phyloP scores from a whole-genome alignment of 2,113 vertebrate genomes.

The Phrynosoma platyrhinos region DNA sequence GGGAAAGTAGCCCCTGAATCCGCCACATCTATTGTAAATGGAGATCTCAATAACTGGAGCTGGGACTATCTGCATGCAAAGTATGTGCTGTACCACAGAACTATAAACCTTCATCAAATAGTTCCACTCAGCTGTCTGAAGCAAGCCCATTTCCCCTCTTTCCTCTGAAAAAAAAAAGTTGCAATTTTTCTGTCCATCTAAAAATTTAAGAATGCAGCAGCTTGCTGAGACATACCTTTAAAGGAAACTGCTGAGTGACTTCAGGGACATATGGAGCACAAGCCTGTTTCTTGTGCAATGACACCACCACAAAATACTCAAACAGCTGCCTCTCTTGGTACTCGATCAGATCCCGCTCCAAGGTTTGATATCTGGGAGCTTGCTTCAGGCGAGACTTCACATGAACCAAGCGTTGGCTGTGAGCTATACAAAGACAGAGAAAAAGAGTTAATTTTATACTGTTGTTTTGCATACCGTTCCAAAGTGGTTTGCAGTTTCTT shows the following conservation, averaged over 20 bases:
- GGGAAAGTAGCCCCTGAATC: not conserved
- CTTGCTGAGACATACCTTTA: conserved; percentile 80
- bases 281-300: conserved; percentile 91
- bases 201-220: not conserved
- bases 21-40: not conserved
- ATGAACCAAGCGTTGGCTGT: conserved; percentile 92
- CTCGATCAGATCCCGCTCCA: conserved; percentile 89
- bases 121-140: not conserved
- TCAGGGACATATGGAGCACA: conserved; percentile 90
- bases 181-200: not conserved
- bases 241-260: conserved; percentile 95
- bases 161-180: not conserved
- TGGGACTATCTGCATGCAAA: not conserved
- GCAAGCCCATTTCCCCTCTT: not conserved
- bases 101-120: not conserved
- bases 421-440: conserved; percentile 74
- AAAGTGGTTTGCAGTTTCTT: not conserved
- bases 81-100: too few species aligned
- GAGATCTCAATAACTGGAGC: not conserved
- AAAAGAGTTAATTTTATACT: accelerated
- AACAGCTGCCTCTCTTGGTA: conserved; percentile 93
- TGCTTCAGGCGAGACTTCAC: conserved; percentile 94
- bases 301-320: conserved; percentile 95
- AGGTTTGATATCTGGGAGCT: conserved; percentile 81
- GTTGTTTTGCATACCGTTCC: not conserved